phyloP scores from a whole-genome alignment of 37 sponge, comb jelly and placozoan genomes.

The Beroe forskalii region DNA sequence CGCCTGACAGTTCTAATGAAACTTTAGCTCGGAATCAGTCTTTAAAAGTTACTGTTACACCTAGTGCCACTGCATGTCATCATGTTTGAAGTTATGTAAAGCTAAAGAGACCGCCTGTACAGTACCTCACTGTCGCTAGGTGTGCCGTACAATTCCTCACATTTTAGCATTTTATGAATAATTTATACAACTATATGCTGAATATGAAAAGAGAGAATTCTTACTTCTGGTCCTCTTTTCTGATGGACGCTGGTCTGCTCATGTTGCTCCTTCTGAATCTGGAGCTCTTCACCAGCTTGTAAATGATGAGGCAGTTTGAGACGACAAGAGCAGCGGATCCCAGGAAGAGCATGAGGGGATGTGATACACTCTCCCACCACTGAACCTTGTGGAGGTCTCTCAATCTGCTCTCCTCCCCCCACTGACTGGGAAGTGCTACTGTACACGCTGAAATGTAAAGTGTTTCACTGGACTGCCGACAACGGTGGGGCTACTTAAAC shows the following conservation, averaged over 20 bases:
- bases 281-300: background rate
- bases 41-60: too few species aligned
- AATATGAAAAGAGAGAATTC: background rate
- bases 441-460: background rate
- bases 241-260: background rate
- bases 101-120: too few species aligned
- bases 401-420: background rate
- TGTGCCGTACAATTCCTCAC: too few species aligned
- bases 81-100: too few species aligned
- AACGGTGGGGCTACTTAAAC: too few species aligned
- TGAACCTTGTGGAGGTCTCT: background rate
- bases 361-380: slow-evolving; percentile 32
- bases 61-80: too few species aligned
- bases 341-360: background rate
- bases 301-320: background rate
- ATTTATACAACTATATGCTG: background rate
- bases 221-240: background rate
- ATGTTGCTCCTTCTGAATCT: background rate
- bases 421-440: background rate
- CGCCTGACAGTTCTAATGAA: too few species aligned
- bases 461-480: too few species aligned
- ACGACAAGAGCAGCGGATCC: background rate
- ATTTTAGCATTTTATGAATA: background rate
- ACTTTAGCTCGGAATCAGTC: too few species aligned
- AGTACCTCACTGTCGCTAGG: too few species aligned